phyloP scores from a whole-genome alignment of 2,888 invertebrate genomes.

The Stenchaetothrips biformis region DNA sequence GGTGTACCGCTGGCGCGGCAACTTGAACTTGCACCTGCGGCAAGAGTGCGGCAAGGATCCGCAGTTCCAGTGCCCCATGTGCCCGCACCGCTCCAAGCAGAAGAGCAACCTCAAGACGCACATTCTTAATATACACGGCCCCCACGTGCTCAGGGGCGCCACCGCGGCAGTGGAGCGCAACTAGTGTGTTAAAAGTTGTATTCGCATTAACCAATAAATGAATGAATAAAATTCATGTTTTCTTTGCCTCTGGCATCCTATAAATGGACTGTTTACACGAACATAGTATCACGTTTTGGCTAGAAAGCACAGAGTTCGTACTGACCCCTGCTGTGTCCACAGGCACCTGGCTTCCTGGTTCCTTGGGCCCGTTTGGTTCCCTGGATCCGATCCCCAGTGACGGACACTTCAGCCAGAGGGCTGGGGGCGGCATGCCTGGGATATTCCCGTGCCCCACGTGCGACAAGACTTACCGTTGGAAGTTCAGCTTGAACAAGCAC shows the following conservation, averaged over 20 bases:
- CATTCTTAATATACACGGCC: constrained; percentile 39
- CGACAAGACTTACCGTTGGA: constrained; percentile 33
- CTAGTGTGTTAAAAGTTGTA: neutral
- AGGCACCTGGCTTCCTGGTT: too few relatives aligned
- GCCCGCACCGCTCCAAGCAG: constrained; percentile 45
- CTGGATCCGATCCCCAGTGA: too few relatives aligned
- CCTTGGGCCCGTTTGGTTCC: too few relatives aligned
- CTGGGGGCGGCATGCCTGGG: neutral
- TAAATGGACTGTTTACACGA: too few relatives aligned
- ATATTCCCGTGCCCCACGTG: neutral
- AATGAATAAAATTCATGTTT: too few relatives aligned
- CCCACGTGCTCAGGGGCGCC: neutral
- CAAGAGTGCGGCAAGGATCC: constrained; percentile 50
- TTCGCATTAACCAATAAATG: neutral
- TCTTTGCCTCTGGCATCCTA: too few relatives aligned
- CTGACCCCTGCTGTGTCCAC: too few relatives aligned
- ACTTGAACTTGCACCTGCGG: constrained; percentile 49
- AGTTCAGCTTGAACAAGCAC: constrained; percentile 54
- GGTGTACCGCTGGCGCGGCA: constrained; percentile 46
- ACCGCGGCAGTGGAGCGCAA: neutral
- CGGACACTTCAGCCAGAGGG: too few relatives aligned
- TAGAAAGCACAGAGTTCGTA: too few relatives aligned
- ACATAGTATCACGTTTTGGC: too few relatives aligned
- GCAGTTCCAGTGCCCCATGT: constrained; percentile 49
- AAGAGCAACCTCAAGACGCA: constrained; percentile 44